Conservation (phyloP, 2,113 vertebrate genomes). For the Mormyrus iriodes region DNA sequence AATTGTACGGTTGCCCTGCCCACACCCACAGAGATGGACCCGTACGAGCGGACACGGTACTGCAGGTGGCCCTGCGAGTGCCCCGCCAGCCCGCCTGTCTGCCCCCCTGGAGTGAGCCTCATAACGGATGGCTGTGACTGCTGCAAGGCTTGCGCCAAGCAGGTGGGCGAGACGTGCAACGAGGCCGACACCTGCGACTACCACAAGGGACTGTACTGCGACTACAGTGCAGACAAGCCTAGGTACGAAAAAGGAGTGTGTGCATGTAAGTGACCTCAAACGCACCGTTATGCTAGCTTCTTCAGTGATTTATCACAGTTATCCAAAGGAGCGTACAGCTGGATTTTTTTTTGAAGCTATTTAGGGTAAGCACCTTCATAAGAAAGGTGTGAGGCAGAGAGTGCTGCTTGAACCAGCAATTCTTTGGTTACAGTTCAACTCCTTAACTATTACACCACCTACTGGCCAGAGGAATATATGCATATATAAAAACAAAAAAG, state of each 20-base stretch:
- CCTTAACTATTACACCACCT: background rate
- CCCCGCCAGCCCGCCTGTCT: constrained; percentile 59
- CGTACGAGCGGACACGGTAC: constrained; percentile 64
- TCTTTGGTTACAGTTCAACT: background rate
- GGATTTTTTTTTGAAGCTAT: background rate
- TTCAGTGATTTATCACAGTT: background rate
- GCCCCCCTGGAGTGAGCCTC: constrained; percentile 77
- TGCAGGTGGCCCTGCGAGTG: constrained; percentile 92
- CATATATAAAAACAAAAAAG: background rate
- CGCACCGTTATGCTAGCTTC: background rate
- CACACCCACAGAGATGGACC: constrained; percentile 38
- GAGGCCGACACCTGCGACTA: constrained; percentile 84
- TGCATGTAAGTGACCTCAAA: constrained; percentile 89
- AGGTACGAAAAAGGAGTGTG: constrained; percentile 99
- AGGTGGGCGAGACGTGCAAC: constrained; percentile 80
- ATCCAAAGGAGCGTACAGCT: background rate
- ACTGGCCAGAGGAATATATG: background rate
- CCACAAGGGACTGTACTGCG: constrained; percentile 92
- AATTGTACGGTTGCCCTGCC: constrained; percentile 56
- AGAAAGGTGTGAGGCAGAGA: background rate
- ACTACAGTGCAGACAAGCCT: constrained; percentile 93
- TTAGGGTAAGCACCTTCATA: background rate
- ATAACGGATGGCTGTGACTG: constrained; percentile 91
- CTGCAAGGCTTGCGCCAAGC: constrained; percentile 82
- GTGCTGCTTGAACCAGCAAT: background rate